Evolutionary conservation across 2,113 vertebrate species (phyloP).

Genomic region (Urocolius indicus): DNA sequence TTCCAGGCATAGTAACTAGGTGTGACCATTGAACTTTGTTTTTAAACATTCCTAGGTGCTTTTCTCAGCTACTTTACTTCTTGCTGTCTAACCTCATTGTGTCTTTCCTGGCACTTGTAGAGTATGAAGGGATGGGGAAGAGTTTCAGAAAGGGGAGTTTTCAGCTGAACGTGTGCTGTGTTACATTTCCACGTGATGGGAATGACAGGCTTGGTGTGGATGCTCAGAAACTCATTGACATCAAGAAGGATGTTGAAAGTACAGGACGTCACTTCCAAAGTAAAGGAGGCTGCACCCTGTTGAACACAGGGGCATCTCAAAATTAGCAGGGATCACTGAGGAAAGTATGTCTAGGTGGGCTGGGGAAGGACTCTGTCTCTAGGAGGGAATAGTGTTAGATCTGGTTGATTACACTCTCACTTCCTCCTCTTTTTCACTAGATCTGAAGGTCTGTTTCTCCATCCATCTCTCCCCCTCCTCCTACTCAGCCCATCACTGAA

Average conservation of each 20-base stretch:
- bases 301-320: not conserved
- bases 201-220: not conserved
- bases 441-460: conserved; percentile 60
- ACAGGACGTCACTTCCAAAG: not conserved
- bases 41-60: not conserved
- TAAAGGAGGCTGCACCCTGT: not conserved
- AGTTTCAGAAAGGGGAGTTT: not conserved
- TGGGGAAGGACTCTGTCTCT: not conserved
- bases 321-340: not conserved
- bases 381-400: not conserved
- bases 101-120: not conserved
- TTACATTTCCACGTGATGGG: not conserved
- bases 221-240: not conserved
- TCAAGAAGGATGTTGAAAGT: not conserved
- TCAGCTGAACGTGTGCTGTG: not conserved
- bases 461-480: conserved; percentile 58
- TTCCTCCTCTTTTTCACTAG: conserved; percentile 11
- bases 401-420: not conserved
- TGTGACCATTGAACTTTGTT: not conserved
- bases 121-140: not conserved
- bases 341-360: not conserved
- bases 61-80: not conserved
- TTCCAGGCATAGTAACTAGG: not conserved
- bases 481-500: conserved; percentile 64
- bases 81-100: not conserved